These are phyloP conservation scores for Gobiocypris rarus DNA, from an alignment of 2,113 vertebrate species.

Conservation along the genomic window DNA sequence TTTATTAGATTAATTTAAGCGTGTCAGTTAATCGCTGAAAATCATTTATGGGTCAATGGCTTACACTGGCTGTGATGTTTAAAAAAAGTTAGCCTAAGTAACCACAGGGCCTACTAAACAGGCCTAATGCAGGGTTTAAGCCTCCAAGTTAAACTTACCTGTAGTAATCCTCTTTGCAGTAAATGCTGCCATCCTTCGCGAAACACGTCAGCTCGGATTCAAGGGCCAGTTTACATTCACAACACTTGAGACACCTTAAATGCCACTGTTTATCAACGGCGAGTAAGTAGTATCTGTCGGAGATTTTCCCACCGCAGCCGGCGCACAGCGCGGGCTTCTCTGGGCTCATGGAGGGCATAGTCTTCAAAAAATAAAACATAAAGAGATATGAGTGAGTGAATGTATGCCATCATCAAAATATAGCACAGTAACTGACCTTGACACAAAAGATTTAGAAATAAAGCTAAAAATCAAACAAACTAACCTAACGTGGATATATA, in stretches of 20 bases:
- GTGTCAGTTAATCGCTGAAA: neutral
- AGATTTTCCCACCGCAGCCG: slow-evolving; percentile 97
- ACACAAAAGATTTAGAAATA: neutral
- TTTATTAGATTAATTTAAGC: slow-evolving; percentile 3
- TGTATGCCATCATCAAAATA: neutral
- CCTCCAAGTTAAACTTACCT: slow-evolving; percentile 80
- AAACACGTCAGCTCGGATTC: slow-evolving; percentile 99
- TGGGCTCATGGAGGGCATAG: slow-evolving; percentile 92
- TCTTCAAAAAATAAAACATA: slow-evolving; percentile 69
- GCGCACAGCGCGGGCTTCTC: slow-evolving; percentile 98
- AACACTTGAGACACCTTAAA: slow-evolving; percentile 97
- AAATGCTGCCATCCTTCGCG: slow-evolving; percentile 99
- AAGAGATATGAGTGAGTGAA: slow-evolving; percentile 1
- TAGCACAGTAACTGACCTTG: neutral
- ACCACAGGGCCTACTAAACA: slow-evolving; percentile 8
- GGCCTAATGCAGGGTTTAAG: neutral
- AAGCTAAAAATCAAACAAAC: neutral
- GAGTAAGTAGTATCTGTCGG: slow-evolving; percentile 98
- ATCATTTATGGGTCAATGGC: slow-evolving; percentile 28
- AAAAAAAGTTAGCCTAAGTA: neutral
- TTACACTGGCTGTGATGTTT: neutral
- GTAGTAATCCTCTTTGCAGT: slow-evolving; percentile 99
- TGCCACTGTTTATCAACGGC: slow-evolving; percentile 99
- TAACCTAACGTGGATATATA: neutral
- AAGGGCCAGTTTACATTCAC: slow-evolving; percentile 98